phyloP scores from a whole-genome alignment of 2,888 invertebrate genomes.

The Leucoma salicis region DNA sequence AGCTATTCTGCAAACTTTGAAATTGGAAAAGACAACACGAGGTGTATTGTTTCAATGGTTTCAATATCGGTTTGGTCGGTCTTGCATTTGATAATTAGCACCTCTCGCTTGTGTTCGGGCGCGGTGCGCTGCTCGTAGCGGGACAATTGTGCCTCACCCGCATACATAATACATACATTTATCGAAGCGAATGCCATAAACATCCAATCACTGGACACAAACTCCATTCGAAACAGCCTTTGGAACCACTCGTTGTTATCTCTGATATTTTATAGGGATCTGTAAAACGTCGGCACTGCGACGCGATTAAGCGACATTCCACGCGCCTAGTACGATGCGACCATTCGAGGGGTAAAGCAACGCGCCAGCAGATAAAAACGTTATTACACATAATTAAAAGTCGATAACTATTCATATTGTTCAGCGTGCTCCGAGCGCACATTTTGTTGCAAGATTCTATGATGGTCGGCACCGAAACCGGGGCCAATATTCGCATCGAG shows the following conservation, averaged over 20 bases:
- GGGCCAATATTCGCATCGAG: constrained; percentile 65
- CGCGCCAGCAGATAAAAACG: constrained; percentile 59
- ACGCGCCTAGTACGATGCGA: constrained; percentile 44
- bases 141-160: constrained; percentile 53
- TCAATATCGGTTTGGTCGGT: constrained; percentile 74
- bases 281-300: constrained; percentile 78
- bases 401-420: constrained; percentile 60
- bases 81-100: constrained; percentile 81
- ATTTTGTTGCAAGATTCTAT: constrained; percentile 57
- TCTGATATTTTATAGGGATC: constrained; percentile 80
- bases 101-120: constrained; percentile 53
- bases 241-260: constrained; percentile 76
- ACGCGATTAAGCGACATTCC: constrained; percentile 77
- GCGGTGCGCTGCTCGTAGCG: constrained; percentile 33
- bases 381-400: constrained; percentile 74
- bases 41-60: constrained; percentile 79
- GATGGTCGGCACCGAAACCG: constrained; percentile 59
- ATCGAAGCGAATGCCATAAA: constrained; percentile 74
- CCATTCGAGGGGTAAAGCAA: constrained; percentile 44
- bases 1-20: constrained; percentile 79
- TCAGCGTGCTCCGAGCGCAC: constrained; percentile 53
- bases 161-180: constrained; percentile 64
- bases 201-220: constrained; percentile 66
- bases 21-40: constrained; percentile 78
- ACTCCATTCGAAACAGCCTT: constrained; percentile 60